Evolutionary conservation across 1,140 invertebrate genomes (phyloP).

Genomic region (Cyphomyrmex costatus): DNA sequence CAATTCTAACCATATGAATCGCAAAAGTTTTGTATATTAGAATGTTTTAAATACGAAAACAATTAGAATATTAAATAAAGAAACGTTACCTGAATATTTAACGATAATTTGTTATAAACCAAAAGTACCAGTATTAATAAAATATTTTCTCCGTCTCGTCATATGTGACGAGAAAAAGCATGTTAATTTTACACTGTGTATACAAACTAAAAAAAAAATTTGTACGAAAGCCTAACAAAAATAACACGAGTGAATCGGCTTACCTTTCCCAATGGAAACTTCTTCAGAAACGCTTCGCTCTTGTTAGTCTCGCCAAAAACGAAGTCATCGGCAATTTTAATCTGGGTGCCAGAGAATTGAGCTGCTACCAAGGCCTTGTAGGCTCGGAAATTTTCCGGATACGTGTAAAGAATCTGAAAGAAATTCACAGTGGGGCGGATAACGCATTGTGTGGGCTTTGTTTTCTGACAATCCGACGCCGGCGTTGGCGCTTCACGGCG

Average conservation of each 20-base stretch:
- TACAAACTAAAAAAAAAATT: not conserved
- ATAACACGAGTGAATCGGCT: constrained; percentile 64
- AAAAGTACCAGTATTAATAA: not conserved
- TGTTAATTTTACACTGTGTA: constrained; percentile 35
- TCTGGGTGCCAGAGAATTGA: constrained; percentile 95
- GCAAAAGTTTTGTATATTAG: not conserved
- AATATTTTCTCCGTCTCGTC: not conserved
- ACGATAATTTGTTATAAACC: not conserved
- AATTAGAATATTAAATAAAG: not conserved
- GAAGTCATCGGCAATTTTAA: constrained; percentile 95
- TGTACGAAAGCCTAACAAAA: not conserved
- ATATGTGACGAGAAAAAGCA: not conserved
- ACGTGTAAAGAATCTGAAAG: constrained; percentile 97
- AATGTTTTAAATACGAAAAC: not conserved
- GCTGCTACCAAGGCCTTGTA: constrained; percentile 98
- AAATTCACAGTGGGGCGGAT: constrained; percentile 83
- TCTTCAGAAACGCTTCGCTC: constrained; percentile 94
- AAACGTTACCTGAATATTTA: not conserved
- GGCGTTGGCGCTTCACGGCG: constrained; percentile 57
- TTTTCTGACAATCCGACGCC: not conserved
- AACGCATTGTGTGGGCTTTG: not conserved
- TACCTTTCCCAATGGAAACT: constrained; percentile 98
- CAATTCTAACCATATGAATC: not conserved
- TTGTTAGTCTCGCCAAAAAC: constrained; percentile 98
- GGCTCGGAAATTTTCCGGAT: constrained; percentile 97